Conservation (phyloP, 1,140 invertebrate species). For the Episyrphus balteatus region DNA sequence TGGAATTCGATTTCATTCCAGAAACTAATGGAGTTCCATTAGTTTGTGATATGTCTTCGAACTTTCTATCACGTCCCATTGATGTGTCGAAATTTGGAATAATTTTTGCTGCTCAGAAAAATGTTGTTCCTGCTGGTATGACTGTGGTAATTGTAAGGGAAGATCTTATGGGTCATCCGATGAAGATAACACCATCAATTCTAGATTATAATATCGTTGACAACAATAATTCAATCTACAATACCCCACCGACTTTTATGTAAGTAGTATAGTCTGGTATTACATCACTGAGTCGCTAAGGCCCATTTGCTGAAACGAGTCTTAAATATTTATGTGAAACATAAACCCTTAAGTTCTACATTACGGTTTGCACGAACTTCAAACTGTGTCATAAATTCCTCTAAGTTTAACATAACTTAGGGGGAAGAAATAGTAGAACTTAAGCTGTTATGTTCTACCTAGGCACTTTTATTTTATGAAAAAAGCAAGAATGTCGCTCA, state of each 20-base stretch:
- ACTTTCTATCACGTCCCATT: slow-evolving; percentile 72
- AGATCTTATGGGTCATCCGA: slow-evolving; percentile 68
- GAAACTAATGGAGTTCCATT: slow-evolving; percentile 75
- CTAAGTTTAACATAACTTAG: too few species aligned
- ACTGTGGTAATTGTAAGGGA: slow-evolving; percentile 83
- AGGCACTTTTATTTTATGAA: too few species aligned
- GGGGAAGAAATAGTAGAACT: too few species aligned
- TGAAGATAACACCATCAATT: slow-evolving; percentile 66
- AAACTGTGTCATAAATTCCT: too few species aligned
- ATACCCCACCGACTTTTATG: slow-evolving; percentile 88
- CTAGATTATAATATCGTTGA: slow-evolving; percentile 70
- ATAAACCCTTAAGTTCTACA: too few species aligned
- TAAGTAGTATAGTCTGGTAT: too few species aligned
- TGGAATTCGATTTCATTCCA: slow-evolving; percentile 79
- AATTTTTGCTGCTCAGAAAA: slow-evolving; percentile 92
- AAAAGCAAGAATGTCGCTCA: too few species aligned
- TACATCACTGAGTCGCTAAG: neutral
- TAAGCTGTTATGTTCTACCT: too few species aligned
- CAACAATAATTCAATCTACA: slow-evolving; percentile 79
- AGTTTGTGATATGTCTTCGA: slow-evolving; percentile 92
- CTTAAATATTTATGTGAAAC: too few species aligned
- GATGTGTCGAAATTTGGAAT: slow-evolving; percentile 87
- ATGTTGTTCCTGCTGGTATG: slow-evolving; percentile 84
- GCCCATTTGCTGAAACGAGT: too few species aligned
- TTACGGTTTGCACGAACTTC: too few species aligned